phyloP scores from a whole-genome alignment of 2,888 invertebrate genomes.

The Tiphia femorata region DNA sequence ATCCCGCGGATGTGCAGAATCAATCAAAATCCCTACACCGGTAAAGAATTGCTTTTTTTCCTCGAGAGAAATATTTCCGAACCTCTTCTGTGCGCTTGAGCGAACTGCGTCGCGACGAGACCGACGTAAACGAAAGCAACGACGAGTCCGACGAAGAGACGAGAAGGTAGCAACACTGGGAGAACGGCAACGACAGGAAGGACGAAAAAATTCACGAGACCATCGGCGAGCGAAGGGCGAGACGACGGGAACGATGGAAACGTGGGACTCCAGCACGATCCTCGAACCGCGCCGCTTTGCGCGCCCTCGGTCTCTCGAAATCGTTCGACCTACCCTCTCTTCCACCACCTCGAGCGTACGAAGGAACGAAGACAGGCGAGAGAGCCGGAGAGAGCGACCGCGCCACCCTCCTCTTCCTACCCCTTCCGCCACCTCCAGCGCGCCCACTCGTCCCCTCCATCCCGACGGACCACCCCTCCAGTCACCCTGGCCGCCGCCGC shows the following conservation, averaged over 20 bases:
- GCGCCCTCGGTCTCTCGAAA: constrained; percentile 52
- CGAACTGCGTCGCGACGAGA: too few species aligned
- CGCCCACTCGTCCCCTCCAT: constrained; percentile 31
- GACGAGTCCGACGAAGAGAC: too few species aligned
- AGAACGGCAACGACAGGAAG: too few species aligned
- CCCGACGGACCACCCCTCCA: constrained; percentile 48
- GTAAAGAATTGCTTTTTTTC: too few species aligned
- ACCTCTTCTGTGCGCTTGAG: too few species aligned
- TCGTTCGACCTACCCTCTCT: constrained; percentile 50
- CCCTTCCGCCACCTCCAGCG: constrained; percentile 24
- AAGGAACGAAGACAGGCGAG: constrained; percentile 44
- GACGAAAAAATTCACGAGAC: too few species aligned
- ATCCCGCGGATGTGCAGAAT: too few species aligned
- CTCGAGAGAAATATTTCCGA: too few species aligned
- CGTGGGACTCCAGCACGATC: constrained; percentile 12
- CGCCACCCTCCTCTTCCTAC: constrained; percentile 48
- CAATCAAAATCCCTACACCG: too few species aligned
- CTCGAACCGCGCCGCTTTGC: constrained; percentile 44
- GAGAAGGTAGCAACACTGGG: too few species aligned
- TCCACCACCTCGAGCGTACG: constrained; percentile 39
- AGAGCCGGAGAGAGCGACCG: constrained; percentile 53
- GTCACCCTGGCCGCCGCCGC: constrained; percentile 39
- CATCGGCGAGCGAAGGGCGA: too few species aligned
- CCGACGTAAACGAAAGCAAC: too few species aligned
- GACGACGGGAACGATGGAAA: constrained; percentile 8